These are phyloP conservation scores for Henricia sp. DNA, from an alignment of 53 echinoderm and acorn worm species.

Conservation along the genomic window DNA sequence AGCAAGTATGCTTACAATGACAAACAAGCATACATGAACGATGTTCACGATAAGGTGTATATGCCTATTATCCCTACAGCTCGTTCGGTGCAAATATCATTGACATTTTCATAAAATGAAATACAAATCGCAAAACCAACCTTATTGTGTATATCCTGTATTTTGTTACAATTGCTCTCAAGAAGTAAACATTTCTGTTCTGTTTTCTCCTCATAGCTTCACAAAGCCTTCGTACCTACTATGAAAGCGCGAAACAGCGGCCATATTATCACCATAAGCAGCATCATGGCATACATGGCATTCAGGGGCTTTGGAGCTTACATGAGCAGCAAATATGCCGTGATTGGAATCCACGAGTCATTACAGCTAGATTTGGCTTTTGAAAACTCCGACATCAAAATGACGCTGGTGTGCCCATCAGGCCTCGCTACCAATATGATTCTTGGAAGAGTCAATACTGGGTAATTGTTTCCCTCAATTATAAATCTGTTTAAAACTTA, in stretches of 20 bases:
- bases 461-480: background rate
- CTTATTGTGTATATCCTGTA: too few species aligned
- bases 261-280: constrained; percentile 89
- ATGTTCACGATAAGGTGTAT: too few species aligned
- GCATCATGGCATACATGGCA: constrained; percentile 78
- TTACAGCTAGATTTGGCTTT: constrained; percentile 69
- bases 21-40: too few species aligned
- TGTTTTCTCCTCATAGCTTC: constrained; percentile 69
- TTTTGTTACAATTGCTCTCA: too few species aligned
- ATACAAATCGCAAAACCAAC: too few species aligned
- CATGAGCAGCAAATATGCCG: constrained; percentile 85
- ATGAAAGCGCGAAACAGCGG: constrained; percentile 90
- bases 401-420: constrained; percentile 6
- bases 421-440: constrained; percentile 4
- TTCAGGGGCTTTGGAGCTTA: constrained; percentile 72
- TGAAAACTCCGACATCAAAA: constrained; percentile 14
- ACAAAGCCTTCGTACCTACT: constrained; percentile 90
- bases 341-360: constrained; percentile 83
- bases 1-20: too few species aligned
- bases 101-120: too few species aligned
- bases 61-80: too few species aligned
- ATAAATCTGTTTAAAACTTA: background rate
- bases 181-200: too few species aligned
- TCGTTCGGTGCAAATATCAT: too few species aligned
- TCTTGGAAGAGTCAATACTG: constrained; percentile 5